phyloP scores from a whole-genome alignment of 2,888 invertebrate genomes.

The Napeogenes inachia region DNA sequence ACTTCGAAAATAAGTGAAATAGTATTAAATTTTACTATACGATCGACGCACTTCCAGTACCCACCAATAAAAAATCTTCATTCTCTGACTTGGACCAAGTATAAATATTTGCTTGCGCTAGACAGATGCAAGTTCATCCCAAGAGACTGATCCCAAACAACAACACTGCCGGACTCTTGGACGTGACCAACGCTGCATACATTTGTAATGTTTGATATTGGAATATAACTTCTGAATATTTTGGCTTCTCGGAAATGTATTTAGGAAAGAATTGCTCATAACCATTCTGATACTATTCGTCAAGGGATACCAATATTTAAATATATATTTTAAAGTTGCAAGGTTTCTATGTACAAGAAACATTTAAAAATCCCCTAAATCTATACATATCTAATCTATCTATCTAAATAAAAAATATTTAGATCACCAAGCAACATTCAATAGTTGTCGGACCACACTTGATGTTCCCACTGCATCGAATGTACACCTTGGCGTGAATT shows the following conservation, averaged over 20 bases:
- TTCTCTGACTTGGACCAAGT: conserved; percentile 31
- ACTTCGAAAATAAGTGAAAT: too few species aligned
- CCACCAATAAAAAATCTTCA: neutral
- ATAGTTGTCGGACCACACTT: conserved; percentile 29
- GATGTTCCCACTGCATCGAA: conserved; percentile 26
- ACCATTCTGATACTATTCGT: neutral
- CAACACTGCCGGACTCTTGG: conserved; percentile 33
- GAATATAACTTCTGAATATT: conserved; percentile 41
- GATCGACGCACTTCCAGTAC: too few species aligned
- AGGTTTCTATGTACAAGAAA: neutral
- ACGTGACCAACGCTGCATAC: conserved; percentile 20
- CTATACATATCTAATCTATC: too few species aligned
- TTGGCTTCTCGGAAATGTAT: conserved; percentile 22
- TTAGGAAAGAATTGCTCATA: neutral
- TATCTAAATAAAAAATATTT: neutral
- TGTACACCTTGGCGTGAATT: conserved; percentile 41
- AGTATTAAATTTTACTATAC: too few species aligned
- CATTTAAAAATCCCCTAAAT: too few species aligned
- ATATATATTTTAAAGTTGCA: neutral
- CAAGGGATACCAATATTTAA: neutral
- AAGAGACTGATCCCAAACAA: conserved; percentile 51
- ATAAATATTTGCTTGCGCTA: conserved; percentile 50
- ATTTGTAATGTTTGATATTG: conserved; percentile 29
- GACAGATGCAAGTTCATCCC: conserved; percentile 64
- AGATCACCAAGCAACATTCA: neutral